Percentiles rank a stretch among this genome's conserved stretches.
These are phyloP conservation scores for Deladenus siricidicola DNA, from an alignment of 2,888 invertebrate species.

Conservation along the genomic window DNA sequence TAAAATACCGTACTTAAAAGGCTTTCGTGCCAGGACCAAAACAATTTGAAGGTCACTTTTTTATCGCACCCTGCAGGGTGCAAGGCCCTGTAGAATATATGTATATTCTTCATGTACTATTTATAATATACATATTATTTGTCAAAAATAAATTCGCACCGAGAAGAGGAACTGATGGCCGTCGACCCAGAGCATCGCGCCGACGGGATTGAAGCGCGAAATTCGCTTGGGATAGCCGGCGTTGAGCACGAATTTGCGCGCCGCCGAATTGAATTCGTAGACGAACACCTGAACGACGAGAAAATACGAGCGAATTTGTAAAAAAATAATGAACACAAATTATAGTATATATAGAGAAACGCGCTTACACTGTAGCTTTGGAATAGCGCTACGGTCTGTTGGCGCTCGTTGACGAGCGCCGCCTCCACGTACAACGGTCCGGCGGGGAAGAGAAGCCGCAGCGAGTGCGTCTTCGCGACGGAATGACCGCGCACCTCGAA, in stretches of 20 bases:
- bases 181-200: slow-evolving; percentile 46
- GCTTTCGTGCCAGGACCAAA: too few relatives aligned
- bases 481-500: slow-evolving; percentile 31
- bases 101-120: background rate
- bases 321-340: background rate
- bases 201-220: slow-evolving; percentile 37
- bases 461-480: slow-evolving; percentile 21
- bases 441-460: slow-evolving; percentile 32
- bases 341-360: too few relatives aligned
- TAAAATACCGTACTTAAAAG: too few relatives aligned
- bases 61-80: too few relatives aligned
- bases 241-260: slow-evolving; percentile 24
- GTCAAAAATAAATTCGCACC: slow-evolving; percentile 18
- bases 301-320: background rate
- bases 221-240: slow-evolving; percentile 42
- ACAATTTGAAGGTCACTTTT: too few relatives aligned
- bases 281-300: slow-evolving; percentile 6
- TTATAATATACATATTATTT: too few relatives aligned
- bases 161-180: slow-evolving; percentile 46
- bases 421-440: slow-evolving; percentile 32
- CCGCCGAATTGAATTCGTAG: background rate
- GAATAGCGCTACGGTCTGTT: slow-evolving; percentile 21
- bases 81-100: too few relatives aligned
- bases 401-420: slow-evolving; percentile 19
- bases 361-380: slow-evolving; percentile 35